Conservation (phyloP, 2,888 invertebrate species). For the Saturnia japonica region DNA sequence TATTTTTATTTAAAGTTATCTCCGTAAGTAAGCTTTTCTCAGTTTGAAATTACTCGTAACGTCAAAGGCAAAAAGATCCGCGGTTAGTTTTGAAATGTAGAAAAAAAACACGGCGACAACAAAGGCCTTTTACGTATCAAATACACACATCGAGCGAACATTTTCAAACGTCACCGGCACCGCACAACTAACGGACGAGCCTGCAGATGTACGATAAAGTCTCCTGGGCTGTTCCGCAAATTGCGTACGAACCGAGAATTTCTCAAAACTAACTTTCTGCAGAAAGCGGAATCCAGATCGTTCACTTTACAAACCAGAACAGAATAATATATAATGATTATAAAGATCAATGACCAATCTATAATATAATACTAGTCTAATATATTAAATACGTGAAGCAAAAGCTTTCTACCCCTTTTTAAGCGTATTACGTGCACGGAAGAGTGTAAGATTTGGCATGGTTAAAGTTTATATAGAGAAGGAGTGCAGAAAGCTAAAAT, state of each 20-base stretch:
- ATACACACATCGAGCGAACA: background rate
- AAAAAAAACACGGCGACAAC: background rate
- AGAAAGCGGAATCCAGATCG: background rate
- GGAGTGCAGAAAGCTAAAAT: too few relatives aligned
- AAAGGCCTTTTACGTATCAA: background rate
- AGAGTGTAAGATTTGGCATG: too few relatives aligned
- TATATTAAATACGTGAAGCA: too few relatives aligned
- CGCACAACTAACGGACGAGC: constrained; percentile 12
- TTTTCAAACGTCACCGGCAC: constrained; percentile 6
- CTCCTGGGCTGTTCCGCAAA: constrained; percentile 8
- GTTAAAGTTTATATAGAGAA: too few relatives aligned
- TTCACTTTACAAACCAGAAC: background rate
- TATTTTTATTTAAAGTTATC: background rate
- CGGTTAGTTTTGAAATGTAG: background rate
- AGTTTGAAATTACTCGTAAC: background rate
- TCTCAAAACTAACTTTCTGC: background rate
- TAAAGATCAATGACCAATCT: too few relatives aligned
- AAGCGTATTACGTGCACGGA: too few relatives aligned
- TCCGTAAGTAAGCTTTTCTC: background rate
- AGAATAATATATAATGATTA: too few relatives aligned
- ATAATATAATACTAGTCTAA: too few relatives aligned
- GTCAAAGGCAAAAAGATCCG: background rate
- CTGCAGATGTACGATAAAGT: constrained; percentile 15
- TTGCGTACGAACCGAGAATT: background rate
- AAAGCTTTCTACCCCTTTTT: too few relatives aligned